Percentiles rank a stretch among this genome's conserved stretches.
Evolutionary conservation across 2,888 invertebrate genomes (phyloP).

Genomic region (Adelphocoris suturalis): DNA sequence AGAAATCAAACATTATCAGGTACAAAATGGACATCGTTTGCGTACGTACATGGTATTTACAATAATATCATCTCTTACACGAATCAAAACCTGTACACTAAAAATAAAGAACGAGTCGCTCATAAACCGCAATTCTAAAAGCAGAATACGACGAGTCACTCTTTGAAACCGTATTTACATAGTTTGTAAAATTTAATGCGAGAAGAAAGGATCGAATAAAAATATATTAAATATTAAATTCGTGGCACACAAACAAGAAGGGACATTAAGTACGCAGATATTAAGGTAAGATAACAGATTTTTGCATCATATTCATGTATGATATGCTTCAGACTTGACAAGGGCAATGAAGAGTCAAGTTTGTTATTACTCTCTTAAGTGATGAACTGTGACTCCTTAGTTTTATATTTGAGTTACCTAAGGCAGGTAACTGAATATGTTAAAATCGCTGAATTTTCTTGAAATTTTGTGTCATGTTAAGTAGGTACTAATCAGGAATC

Average conservation of each 20-base stretch:
- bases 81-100: neutral
- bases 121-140: neutral
- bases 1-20: conserved; percentile 19
- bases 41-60: neutral
- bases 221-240: conserved; percentile 3
- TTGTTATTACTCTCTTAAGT: too few relatives aligned
- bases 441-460: too few relatives aligned
- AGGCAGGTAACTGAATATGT: too few relatives aligned
- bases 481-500: too few relatives aligned
- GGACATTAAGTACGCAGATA: too few relatives aligned
- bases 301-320: too few relatives aligned
- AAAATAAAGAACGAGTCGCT: conserved; percentile 18
- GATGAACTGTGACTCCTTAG: too few relatives aligned
- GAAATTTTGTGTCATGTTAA: too few relatives aligned
- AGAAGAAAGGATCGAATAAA: neutral
- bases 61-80: neutral
- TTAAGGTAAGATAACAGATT: too few relatives aligned
- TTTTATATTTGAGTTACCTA: too few relatives aligned
- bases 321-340: too few relatives aligned
- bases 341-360: too few relatives aligned
- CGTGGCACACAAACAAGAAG: neutral
- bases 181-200: neutral
- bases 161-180: conserved; percentile 2
- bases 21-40: conserved; percentile 47
- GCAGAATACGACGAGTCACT: conserved; percentile 11